Conservation (phyloP, 2,888 invertebrate genomes). For the Sphaerophoria rueppellii region DNA sequence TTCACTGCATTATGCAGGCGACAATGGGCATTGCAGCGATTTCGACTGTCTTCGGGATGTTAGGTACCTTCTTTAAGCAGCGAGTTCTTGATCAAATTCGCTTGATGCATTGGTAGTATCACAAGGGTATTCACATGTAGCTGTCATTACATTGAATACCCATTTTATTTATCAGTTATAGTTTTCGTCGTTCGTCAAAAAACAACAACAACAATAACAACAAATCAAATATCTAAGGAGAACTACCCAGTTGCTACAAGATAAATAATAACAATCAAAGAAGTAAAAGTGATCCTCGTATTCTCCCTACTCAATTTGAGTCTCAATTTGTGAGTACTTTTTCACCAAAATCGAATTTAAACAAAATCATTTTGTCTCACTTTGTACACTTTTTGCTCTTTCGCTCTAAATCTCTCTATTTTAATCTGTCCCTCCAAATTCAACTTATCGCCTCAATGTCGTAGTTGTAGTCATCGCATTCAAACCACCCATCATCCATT, state of each 20-base stretch:
- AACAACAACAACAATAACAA: conserved; percentile 11
- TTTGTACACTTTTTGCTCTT: conserved; percentile 31
- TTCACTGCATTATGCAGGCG: conserved; percentile 82
- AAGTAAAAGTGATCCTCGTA: conserved; percentile 50
- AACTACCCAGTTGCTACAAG: conserved; percentile 70
- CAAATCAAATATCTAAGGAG: conserved; percentile 1
- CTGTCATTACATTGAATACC: conserved; percentile 67
- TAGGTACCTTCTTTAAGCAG: conserved; percentile 82
- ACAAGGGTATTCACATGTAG: conserved; percentile 79
- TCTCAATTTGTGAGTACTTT: conserved; percentile 55
- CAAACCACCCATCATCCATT: conserved; percentile 5
- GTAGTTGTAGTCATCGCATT: conserved; percentile 37
- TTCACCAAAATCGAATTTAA: conserved; percentile 65
- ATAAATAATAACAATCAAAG: neutral
- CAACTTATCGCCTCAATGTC: conserved; percentile 30
- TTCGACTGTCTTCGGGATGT: conserved; percentile 82
- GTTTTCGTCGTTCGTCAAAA: conserved; percentile 11
- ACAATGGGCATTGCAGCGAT: conserved; percentile 82
- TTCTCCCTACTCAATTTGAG: conserved; percentile 64
- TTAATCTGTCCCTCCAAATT: conserved; percentile 3
- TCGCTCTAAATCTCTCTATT: neutral
- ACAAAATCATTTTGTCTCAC: conserved; percentile 29
- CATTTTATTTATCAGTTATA: conserved; percentile 3
- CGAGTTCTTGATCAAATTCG: conserved; percentile 82
- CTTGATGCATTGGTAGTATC: conserved; percentile 82